phyloP scores from a whole-genome alignment of 1,140 invertebrate species.

The Onthophagus taurus region DNA sequence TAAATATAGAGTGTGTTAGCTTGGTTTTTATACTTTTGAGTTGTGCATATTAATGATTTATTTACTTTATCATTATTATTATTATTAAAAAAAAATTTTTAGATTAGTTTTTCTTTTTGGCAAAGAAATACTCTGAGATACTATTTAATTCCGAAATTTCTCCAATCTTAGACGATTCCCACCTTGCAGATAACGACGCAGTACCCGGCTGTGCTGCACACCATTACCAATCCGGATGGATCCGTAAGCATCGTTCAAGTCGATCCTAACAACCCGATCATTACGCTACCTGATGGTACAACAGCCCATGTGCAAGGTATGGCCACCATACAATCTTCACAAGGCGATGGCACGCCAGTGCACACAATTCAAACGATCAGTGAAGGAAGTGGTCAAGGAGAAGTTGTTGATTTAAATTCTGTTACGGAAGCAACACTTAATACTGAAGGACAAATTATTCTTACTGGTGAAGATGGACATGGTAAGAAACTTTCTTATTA shows the following conservation, averaged over 20 bases:
- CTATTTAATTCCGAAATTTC: not conserved
- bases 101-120: too few species aligned
- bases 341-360: slow-evolving; percentile 61
- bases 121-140: not conserved
- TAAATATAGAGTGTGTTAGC: slow-evolving; percentile 20
- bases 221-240: slow-evolving; percentile 93
- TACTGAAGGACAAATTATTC: slow-evolving; percentile 89
- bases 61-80: too few species aligned
- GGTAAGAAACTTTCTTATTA: slow-evolving; percentile 44
- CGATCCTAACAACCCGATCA: slow-evolving; percentile 88
- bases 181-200: slow-evolving; percentile 54
- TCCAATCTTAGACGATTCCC: not conserved
- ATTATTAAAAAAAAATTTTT: too few species aligned
- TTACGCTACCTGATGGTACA: slow-evolving; percentile 90
- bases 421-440: slow-evolving; percentile 78
- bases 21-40: slow-evolving; percentile 31
- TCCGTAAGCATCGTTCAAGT: slow-evolving; percentile 94
- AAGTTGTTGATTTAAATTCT: slow-evolving; percentile 77
- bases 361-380: slow-evolving; percentile 71
- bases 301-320: slow-evolving; percentile 89
- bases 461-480: slow-evolving; percentile 89
- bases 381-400: slow-evolving; percentile 53
- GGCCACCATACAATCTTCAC: slow-evolving; percentile 67
- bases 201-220: slow-evolving; percentile 89
- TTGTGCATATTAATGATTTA: too few species aligned